Conservation (phyloP, 2,888 invertebrate genomes). For the Hylaea fasciaria region DNA sequence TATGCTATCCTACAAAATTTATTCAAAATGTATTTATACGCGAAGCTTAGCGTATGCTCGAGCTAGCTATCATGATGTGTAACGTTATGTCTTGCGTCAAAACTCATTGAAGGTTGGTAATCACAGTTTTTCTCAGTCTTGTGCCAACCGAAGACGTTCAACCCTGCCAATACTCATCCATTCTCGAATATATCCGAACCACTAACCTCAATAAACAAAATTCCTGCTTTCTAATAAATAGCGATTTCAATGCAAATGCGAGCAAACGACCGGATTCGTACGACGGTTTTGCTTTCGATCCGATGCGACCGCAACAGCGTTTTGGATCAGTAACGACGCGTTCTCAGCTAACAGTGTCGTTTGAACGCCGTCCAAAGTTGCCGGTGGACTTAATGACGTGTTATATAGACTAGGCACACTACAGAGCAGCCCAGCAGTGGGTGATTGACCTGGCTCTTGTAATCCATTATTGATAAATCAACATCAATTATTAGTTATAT, state of each 20-base stretch:
- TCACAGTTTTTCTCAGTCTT: no score
- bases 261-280: constrained; percentile 13
- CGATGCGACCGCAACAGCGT: constrained; percentile 12
- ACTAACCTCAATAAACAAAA: neutral
- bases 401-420: constrained; percentile 18
- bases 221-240: constrained; percentile 10
- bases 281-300: constrained; percentile 1
- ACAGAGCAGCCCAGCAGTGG: constrained; percentile 14
- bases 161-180: no score
- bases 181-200: neutral
- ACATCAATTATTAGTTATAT: no score
- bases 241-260: constrained; percentile 23
- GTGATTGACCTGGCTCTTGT: constrained; percentile 22
- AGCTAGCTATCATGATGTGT: no score
- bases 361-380: constrained; percentile 45
- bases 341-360: constrained; percentile 37
- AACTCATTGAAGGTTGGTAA: no score
- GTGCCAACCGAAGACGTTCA: no score
- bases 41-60: no score
- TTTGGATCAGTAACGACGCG: constrained; percentile 12
- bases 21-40: no score
- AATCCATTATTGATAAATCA: no score
- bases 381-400: constrained; percentile 34
- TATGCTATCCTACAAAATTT: no score
- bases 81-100: no score